phyloP scores from a whole-genome alignment of 2,797 vertebrate genomes.

The Danio albolineatus region DNA sequence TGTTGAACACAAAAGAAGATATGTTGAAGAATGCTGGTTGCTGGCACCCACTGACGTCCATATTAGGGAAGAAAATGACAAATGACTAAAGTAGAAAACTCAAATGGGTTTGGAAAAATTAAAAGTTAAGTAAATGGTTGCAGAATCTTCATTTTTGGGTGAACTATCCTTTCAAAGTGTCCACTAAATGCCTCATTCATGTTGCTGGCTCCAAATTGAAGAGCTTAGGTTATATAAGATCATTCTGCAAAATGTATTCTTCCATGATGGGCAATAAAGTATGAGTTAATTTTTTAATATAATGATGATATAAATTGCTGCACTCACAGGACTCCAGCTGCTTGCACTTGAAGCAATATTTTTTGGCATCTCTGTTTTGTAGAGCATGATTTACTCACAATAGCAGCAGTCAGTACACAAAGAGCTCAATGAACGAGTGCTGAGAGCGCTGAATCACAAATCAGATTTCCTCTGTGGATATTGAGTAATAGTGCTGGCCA shows the following conservation, averaged over 20 bases:
- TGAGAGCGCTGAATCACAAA: constrained; percentile 32
- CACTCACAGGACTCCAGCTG: neutral
- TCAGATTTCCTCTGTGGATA: constrained; percentile 21
- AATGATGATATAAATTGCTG: neutral
- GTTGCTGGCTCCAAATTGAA: neutral
- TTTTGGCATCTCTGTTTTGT: neutral
- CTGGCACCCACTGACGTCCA: no score
- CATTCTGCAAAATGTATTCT: neutral
- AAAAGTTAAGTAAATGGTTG: no score
- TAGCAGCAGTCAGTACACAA: neutral
- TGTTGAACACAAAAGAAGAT: no score
- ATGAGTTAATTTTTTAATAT: neutral
- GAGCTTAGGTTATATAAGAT: neutral
- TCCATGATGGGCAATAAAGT: neutral
- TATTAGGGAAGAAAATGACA: no score
- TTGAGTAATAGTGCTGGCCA: constrained; percentile 16
- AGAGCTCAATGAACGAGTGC: neutral
- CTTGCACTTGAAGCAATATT: no score
- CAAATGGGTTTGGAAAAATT: no score
- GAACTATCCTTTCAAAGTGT: neutral
- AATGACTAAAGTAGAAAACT: no score
- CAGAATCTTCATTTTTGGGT: no score
- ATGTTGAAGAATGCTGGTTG: no score
- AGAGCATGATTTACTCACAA: neutral
- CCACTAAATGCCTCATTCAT: neutral